Evolutionary conservation across 1,140 invertebrate genomes (phyloP), one percentile per base, ranked within the genome.

Genomic region (Paramacrobiotus metropolitanus): DNA sequence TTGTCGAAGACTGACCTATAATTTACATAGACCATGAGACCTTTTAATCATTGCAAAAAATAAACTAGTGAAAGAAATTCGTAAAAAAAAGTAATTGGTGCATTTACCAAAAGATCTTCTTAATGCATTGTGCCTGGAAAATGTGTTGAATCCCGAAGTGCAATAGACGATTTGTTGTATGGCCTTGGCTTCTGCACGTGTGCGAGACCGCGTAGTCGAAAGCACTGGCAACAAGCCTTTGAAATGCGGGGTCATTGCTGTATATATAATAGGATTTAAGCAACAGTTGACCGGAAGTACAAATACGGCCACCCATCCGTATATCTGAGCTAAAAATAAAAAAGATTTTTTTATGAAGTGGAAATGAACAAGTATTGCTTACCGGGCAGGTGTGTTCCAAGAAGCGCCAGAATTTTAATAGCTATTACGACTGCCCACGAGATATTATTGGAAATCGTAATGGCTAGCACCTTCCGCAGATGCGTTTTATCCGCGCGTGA

Each of bases 371-470:
- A 9, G 34, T 40, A 9, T 40, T 40, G 34, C 34, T 40, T n/a
- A 40, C 34, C 34, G n/a, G 34, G 34, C 9, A 40, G 9, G 9
- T 9, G 34, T n/a, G n/a, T n/a, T n/a, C 9, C n/a, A n/a, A n/a
- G n/a, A n/a, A 84, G 75, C 1, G 80, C 82, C 59, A 79, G 66
- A 34, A 82, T 75, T 68, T 85, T 85, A 45, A 83, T 71, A 24
- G 77, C 66, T 29, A 84, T 82, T 29, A 85, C 83, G 2, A 83
- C 83, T 3, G 78, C 75, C 84, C 84, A 86, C 67, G 84, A 86
- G 28, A 79, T 68, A n/a, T 77, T 78, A 68, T 86, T 80, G 0
- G 83, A 83, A 21, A 83, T 69, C 1, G 85, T 82, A 60, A 86
- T 85, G 63, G 85, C 78, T 65, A 83, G 83, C 68, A 85, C 84